Evolutionary conservation across 1,140 invertebrate genomes (phyloP).

Genomic region (Scaptomyza montana): DNA sequence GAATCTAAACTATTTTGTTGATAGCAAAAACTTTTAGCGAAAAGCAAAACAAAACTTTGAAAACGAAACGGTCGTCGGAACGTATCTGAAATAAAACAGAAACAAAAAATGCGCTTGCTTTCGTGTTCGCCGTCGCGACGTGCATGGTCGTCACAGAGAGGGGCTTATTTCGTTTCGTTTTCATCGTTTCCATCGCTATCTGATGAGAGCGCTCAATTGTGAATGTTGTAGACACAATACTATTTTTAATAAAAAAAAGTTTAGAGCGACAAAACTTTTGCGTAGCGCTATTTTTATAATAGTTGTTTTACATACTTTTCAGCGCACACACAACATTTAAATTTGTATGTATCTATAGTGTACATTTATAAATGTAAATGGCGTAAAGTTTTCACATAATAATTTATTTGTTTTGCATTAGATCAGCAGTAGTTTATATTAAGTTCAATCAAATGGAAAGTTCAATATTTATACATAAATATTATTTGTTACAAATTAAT

Average conservation of each 20-base stretch:
- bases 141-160: constrained; percentile 15
- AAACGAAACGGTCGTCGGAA: constrained; percentile 42
- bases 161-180: background rate
- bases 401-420: constrained; percentile 17
- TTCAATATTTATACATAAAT: background rate
- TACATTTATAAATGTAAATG: background rate
- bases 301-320: constrained; percentile 44
- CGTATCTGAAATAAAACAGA: constrained; percentile 49
- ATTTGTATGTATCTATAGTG: background rate
- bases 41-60: constrained; percentile 35
- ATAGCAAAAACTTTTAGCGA: constrained; percentile 60
- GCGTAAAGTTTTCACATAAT: constrained; percentile 20
- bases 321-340: constrained; percentile 17
- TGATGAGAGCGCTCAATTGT: background rate
- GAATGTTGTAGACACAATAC: background rate
- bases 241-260: constrained; percentile 10
- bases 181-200: constrained; percentile 8
- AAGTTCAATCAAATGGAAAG: background rate
- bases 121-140: background rate
- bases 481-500: constrained; percentile 25
- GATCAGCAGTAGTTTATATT: constrained; percentile 8
- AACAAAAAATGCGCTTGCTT: constrained; percentile 1
- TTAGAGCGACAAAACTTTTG: constrained; percentile 20
- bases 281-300: constrained; percentile 36
- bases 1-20: constrained; percentile 67